Evolutionary conservation across 1,140 invertebrate species (phyloP), one percentile per base, ranked within the genome.

Genomic region (Nomia melanderi): DNA sequence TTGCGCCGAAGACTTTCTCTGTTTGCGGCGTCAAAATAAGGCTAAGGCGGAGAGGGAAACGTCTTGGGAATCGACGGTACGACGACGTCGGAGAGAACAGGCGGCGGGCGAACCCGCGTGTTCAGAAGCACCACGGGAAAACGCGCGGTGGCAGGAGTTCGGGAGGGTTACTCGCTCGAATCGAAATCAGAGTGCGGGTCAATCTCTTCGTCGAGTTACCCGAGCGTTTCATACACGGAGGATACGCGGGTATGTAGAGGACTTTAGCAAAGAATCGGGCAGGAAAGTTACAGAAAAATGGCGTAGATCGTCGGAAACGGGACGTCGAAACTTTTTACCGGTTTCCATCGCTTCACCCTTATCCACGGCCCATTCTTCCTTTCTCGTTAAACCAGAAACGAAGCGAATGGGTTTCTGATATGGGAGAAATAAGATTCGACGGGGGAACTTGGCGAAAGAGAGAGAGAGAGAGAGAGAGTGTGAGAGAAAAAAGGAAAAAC

Each of bases 401-500:
- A 17, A n/a, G 20, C n/a, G 50, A 20, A 41, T 2, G 4, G 33
- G 53, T n/a, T 2, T n/a, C 7, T 1, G 27, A 31, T n/a, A n/a
- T 6, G 9, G 66, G 20, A 23, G 27, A 23, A 20, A 33, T 20
- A n/a, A 50, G 54, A 75, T 65, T 64, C 27, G 53, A 20, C 23
- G 23, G 36, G 2, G 31, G 25, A 62, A 63, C 53, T 73, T 36
- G 54, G 39, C 9, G 33, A 41, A 39, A 3, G 9, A 8, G 20
- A 0, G 20, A 6, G 20, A 20, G 47, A 23, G n/a, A 9, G 12
- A 53, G 25, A 53, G n/a, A 50, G 1, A 41, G 41, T 0, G 12
- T 3, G 41, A 20, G 54, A 27, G n/a, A 56, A 81, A 74, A 78
- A 69, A 39, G 75, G 41, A n/a, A 77, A 70, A 74, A 78, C 75